Evolutionary conservation across 2,888 invertebrate species (phyloP), one percentile per base, ranked within the genome.

Genomic region (Synergus umbraculus): DNA sequence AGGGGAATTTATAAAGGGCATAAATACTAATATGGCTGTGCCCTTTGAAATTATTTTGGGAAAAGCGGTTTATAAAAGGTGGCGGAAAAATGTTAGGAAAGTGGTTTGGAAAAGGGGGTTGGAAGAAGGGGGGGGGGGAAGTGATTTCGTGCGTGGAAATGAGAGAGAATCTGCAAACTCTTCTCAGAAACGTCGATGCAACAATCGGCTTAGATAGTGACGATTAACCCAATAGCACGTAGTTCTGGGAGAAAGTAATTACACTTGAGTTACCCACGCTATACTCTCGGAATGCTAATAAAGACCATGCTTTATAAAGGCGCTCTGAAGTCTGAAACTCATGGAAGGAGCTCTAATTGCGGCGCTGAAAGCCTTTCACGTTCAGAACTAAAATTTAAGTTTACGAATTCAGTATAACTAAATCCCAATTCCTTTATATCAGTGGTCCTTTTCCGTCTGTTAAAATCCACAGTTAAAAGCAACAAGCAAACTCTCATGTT

Each of bases 361-460:
- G 76, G 82, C 81, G 80, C 67, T 83, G 82, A 84, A 83, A 83
- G 84, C 84, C 81, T 83, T 80, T 76, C 66, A 79, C 79, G 82
- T 83, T 82, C 67, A 64, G 77, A 84, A 85, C 85, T 85, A 79
- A 85, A 85, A 86, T 84, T 84, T 84, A 86, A 86, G 86, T 86
- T 86, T 84, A 82, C 81, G 82, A 84, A 86, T 86, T 86, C 82
- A 84, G 83, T 83, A 83, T 79, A 78, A 82, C 80, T 78, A 65
- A 76, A 79, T 78, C 80, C 79, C 13, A 4, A 80, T 78, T 78
- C 65, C 78, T 76, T 80, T 82, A 79, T 82, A 82, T 79, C 78
- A 41, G 8, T 15, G 41, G 41, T 66, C 41, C 37, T 37, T 22
- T 44, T 9, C 60, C 12, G 37, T n/a, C 13, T 37, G 15, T 29